Evolutionary conservation across 1,140 invertebrate species (phyloP).

Genomic region (Grapholita molesta): DNA sequence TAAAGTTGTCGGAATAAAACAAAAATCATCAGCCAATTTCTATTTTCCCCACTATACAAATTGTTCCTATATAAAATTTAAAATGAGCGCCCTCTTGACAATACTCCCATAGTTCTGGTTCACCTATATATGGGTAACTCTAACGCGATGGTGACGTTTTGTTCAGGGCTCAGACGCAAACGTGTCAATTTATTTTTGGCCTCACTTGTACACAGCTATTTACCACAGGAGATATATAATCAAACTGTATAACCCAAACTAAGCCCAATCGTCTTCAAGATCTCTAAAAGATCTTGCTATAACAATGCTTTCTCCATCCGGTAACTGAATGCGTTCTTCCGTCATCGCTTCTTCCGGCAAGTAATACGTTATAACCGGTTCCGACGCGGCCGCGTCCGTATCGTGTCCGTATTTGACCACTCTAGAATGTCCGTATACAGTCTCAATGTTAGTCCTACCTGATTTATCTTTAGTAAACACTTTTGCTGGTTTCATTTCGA

Average conservation of each 20-base stretch:
- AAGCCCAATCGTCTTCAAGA: background rate
- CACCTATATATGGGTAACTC: no score
- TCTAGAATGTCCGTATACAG: constrained; percentile 51
- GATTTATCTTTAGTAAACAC: constrained; percentile 22
- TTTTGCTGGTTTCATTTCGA: constrained; percentile 25
- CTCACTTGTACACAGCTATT: no score
- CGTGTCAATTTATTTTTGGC: no score
- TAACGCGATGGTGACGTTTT: no score
- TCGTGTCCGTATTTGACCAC: constrained; percentile 49
- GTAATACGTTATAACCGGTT: constrained; percentile 19
- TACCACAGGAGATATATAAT: no score
- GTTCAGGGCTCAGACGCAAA: no score
- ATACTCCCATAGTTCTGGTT: no score
- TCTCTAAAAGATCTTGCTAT: constrained; percentile 1
- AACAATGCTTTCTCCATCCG: background rate
- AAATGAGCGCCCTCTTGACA: no score
- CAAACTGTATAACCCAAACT: background rate
- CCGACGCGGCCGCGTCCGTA: background rate
- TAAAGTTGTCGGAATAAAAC: no score
- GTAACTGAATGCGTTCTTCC: constrained; percentile 19
- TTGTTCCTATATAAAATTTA: no score
- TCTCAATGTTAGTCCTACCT: constrained; percentile 41
- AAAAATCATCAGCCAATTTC: no score
- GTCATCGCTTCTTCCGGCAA: background rate
- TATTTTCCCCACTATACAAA: no score